Base-by-base conservation (phyloP, 2,888 invertebrate species). In the Mythimna albipuncta region DNA sequence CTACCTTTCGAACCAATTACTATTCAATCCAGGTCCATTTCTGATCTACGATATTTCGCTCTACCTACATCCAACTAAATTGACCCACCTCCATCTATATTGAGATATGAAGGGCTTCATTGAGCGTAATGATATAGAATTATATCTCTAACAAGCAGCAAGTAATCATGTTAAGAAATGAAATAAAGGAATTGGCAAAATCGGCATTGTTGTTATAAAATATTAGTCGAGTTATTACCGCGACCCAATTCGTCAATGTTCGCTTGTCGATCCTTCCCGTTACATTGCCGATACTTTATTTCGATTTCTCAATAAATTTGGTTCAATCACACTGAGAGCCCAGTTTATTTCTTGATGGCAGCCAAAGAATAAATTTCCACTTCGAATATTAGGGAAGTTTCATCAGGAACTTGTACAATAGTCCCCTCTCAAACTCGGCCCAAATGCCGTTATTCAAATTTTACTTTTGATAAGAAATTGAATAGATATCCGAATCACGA, bases 331-430 rank as follows among this genome's bases (percentile, higher is more conserved):
- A 89, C 86, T 87, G 89, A 91, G 88, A 91, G 89, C 89, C 87
- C 88, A 91, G 91, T 91, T 92, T 91, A 93, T 91, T 93, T 93
- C 91, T 86, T 89, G 89, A 92, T 91, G 90, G 91, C 87, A 87
- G 89, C 88, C 90, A 91, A 92, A 92, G 91, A 94, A 94, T 94
- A 92, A 92, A 94, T 94, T 94, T 91, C 91, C 92, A 92, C 92
- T 92, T 88, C 86, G 91, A 93, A 94, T 94, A 94, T 94, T 94
- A 94, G 91, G 91, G 92, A 94, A 94, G 91, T 94, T 92, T 88
- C 90, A 90, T 89, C 90, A 91, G 89, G 89, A 81, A 81, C 54
- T 92, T 94, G 90, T 90, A 94, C 94, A 95, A 94, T 94, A 91
- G 93, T 91, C 90, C 91, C 90, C 90, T 90, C 91, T 90, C 88